These are phyloP conservation scores for Bufotes viridis DNA, from an alignment of 2,797 vertebrate species.

Conservation along the genomic window DNA sequence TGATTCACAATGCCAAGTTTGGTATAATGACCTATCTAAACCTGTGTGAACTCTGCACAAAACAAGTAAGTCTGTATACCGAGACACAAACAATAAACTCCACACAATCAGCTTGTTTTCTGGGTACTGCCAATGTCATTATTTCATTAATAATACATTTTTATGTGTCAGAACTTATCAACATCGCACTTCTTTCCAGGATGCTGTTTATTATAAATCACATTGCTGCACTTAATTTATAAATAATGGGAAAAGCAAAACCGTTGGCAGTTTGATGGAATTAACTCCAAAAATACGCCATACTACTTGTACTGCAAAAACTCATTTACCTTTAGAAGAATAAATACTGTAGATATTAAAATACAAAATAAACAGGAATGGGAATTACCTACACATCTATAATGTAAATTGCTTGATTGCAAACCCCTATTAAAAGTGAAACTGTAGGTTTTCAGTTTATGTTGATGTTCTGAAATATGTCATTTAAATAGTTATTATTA, in stretches of 20 bases:
- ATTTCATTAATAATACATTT: slow-evolving; percentile 81
- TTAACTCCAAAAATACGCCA: slow-evolving; percentile 68
- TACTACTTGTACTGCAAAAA: slow-evolving; percentile 9
- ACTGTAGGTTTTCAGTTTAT: not conserved
- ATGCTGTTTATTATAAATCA: slow-evolving; percentile 75
- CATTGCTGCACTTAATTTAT: slow-evolving; percentile 74
- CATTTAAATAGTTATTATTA: not conserved
- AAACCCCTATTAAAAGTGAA: not conserved
- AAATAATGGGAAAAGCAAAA: slow-evolving; percentile 71
- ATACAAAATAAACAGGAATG: not conserved
- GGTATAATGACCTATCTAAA: slow-evolving; percentile 60
- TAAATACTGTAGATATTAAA: slow-evolving; percentile 1
- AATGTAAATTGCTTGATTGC: slow-evolving; percentile 2
- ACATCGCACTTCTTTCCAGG: slow-evolving; percentile 69
- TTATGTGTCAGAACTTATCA: slow-evolving; percentile 77
- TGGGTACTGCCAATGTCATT: slow-evolving; percentile 71
- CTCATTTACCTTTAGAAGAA: slow-evolving; percentile 64
- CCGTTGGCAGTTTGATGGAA: slow-evolving; percentile 70
- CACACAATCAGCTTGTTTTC: slow-evolving; percentile 68
- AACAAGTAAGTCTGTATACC: slow-evolving; percentile 64
- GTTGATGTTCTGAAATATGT: not conserved
- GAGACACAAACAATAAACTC: slow-evolving; percentile 69
- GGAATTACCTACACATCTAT: not conserved
- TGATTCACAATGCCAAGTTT: slow-evolving; percentile 51
- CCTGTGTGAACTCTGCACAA: slow-evolving; percentile 64